phyloP scores from a whole-genome alignment of 2,113 vertebrate genomes.

The human (Homo sapiens) region GRCh38 chr16:6814001-6814500 shows the following conservation, averaged over 20 bases:
- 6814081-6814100: slow-evolving; percentile 69
- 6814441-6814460: not conserved
- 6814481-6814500: not conserved
- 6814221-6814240: not conserved
- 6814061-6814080: slow-evolving; percentile 66
- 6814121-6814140: slow-evolving; percentile 59
- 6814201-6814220: not conserved
- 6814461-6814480: not conserved
- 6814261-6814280: not conserved
- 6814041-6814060: slow-evolving; percentile 70
- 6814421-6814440: not conserved
- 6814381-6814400: not conserved
- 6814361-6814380: not conserved
- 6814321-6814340: not conserved
- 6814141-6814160: not conserved
- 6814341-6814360: not conserved
- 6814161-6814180: not conserved
- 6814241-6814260: not conserved
- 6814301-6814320: not conserved
- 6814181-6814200: not conserved
- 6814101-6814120: slow-evolving; percentile 74
- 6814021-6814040: slow-evolving; percentile 73
- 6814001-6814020: slow-evolving; percentile 61
- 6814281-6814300: not conserved
- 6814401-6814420: not conserved